Evolutionary conservation across 2,888 invertebrate genomes (phyloP), one percentile per base, ranked within the genome.

Genomic region (Epirrhoe tristata): DNA sequence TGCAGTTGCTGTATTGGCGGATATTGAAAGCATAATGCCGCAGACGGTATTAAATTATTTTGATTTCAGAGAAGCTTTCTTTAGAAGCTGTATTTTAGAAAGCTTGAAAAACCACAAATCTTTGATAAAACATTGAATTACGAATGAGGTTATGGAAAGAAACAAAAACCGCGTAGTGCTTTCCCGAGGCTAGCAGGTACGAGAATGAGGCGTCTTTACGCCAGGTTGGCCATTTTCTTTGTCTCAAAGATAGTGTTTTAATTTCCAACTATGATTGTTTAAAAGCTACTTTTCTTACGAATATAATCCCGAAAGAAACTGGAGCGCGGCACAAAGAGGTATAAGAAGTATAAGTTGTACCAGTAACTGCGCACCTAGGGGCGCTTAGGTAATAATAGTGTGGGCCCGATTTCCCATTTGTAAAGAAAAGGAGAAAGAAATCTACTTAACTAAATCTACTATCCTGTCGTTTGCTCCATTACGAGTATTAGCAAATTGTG

Each of bases 391-490:
- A 82, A 81, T 85, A 85, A 86, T 43, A 43, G 39, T 82, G 82
- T 79, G 78, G 80, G 80, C 79, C 80, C 82, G 80, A 81, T 85
- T 84, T 81, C 83, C 81, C 82, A 85, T 86, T 83, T 85, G 81
- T 82, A 81, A 85, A 82, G 82, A 79, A 81, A 84, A 78, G 77
- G 77, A 77, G 77, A 83, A 83, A 83, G 78, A 78, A 80, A 78
- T 73, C 75, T 66, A 67, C 69, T 75, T 76, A 73, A 71, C 69
- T 73, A 71, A 70, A 24, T 24, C 24, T 24, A 24, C 24, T 24
- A 24, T 24, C 24, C 24, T 68, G 68, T 60, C 70, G 71, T 71
- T 74, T 63, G 65, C 65, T 62, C 66, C 63, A 70, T 72, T 74
- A 24, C 24, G 24, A 24, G 24, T 24, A 74, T 74, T 72, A 72